phyloP scores from a whole-genome alignment of 2,113 vertebrate species.

The Xenus cinereus region DNA sequence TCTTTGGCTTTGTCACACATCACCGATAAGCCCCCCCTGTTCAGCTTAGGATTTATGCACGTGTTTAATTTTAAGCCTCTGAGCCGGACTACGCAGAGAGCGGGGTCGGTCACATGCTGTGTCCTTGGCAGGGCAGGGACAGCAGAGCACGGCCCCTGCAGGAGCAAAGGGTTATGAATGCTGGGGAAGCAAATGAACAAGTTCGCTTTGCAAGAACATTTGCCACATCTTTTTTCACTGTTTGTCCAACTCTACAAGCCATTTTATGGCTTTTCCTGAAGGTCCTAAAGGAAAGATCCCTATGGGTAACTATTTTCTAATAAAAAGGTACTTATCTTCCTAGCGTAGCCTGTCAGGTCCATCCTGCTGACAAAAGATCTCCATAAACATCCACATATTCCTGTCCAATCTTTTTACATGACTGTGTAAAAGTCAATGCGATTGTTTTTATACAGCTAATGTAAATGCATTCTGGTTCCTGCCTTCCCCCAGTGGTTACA shows the following conservation, averaged over 20 bases:
- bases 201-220: background rate
- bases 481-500: background rate
- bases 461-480: background rate
- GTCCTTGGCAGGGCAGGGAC: background rate
- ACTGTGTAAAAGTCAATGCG: fast-evolving
- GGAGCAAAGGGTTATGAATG: background rate
- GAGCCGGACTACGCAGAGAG: background rate
- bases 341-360: background rate
- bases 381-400: background rate
- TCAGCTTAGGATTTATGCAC: background rate
- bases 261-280: background rate
- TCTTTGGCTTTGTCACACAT: background rate
- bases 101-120: fast-evolving
- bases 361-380: background rate
- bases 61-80: background rate
- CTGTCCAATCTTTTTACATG: background rate
- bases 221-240: background rate
- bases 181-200: background rate
- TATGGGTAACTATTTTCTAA: background rate
- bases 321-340: background rate
- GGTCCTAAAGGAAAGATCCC: background rate
- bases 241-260: background rate
- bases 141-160: background rate
- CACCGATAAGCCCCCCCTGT: background rate
- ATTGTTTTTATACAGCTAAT: background rate